Base-by-base conservation (phyloP, 2,888 invertebrate genomes). In the Volucella inflata region DNA sequence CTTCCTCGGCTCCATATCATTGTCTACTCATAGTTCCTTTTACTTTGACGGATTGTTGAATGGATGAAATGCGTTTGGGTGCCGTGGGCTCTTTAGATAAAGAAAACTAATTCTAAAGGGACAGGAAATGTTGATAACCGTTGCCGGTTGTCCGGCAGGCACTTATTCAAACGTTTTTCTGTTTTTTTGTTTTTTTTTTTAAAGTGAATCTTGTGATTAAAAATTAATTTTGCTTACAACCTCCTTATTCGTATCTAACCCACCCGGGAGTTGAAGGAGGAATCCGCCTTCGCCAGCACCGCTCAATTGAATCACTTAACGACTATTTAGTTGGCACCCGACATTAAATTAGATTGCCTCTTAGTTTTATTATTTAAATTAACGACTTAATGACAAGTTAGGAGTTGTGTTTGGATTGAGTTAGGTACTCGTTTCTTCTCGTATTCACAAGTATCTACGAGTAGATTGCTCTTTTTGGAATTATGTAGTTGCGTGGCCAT, bases 71-170 rank as follows among this genome's bases (percentile, higher is more conserved):
- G 30, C 16, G 51, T 40, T 57, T 57, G 48, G 38, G 21, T 30
- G 71, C 60, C 42, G 10, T 10, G n/a, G 12, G 40, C 36, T 65
- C 9, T n/a, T 44, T 46, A 12, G 36, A 46, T 16, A 21, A 55
- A 48, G n/a, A 8, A 21, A 57, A 30, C n/a, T 44, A 64, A 50
- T 14, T 40, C 36, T 57, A 17, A 16, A 42, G 16, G 30, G 46
- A 55, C 48, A 65, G 64, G 57, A 57, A 75, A 57, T 17, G 16
- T 12, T 48, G 48, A 65, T 65, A 74, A 14, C n/a, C 2, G 48
- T 6, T 30, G 30, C 30, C 30, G 30, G 30, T 30, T 30, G 6
- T 30, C 30, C 30, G 30, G 0, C 30, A 30, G 55, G 10, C 64
- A 57, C 48, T 75, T 64, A 75, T 48, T 40, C 38, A 72, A 62